phyloP scores from a whole-genome alignment of 2,113 vertebrate species.

The Pteropus alecto region DNA sequence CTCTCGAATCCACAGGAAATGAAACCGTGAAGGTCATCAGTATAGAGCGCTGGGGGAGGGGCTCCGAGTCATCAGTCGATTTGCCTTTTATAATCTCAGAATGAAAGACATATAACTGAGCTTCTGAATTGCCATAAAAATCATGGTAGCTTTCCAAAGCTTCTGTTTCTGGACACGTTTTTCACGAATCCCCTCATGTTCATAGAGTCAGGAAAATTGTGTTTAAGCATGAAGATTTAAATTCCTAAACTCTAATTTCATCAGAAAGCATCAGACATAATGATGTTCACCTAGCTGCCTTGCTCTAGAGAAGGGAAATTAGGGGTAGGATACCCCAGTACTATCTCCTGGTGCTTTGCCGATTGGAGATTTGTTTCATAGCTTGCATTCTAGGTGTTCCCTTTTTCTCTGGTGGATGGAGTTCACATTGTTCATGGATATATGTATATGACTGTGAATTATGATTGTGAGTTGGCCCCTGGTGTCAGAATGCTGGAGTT shows the following conservation, averaged over 20 bases:
- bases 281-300: not conserved
- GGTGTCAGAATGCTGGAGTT: not conserved
- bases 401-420: not conserved
- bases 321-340: not conserved
- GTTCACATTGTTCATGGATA: not conserved
- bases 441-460: not conserved
- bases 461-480: not conserved
- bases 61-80: not conserved
- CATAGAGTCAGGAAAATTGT: not conserved
- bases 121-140: not conserved
- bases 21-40: constrained; percentile 45
- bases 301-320: not conserved
- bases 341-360: not conserved
- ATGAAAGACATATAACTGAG: not conserved
- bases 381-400: not conserved
- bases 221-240: not conserved
- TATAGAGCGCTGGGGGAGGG: not conserved
- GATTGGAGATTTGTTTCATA: not conserved
- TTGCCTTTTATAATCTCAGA: not conserved
- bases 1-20: constrained; percentile 11
- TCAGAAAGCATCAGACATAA: not conserved
- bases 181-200: not conserved
- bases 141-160: not conserved
- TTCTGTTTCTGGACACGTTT: not conserved
- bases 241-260: not conserved